Percentiles rank a stretch among this genome's conserved stretches.
These are phyloP conservation scores for Nezara viridula DNA, from an alignment of 2,888 invertebrate species.

Conservation along the genomic window DNA sequence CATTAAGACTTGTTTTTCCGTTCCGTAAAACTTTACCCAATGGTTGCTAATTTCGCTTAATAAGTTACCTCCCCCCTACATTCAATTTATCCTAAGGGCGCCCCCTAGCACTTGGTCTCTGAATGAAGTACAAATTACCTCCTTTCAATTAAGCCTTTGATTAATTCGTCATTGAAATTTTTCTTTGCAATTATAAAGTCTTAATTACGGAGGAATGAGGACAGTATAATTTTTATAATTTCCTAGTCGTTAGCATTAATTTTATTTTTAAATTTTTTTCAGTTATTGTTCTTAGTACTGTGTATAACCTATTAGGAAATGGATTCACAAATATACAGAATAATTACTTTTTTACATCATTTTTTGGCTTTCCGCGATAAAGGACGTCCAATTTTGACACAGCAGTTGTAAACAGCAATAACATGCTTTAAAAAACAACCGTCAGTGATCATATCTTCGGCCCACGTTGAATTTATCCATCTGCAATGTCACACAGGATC, in stretches of 20 bases:
- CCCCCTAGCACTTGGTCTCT: neutral
- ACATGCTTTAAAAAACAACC: no score
- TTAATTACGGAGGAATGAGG: neutral
- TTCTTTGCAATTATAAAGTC: constrained; percentile 25
- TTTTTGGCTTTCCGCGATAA: no score
- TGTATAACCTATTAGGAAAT: no score
- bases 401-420: no score
- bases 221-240: constrained; percentile 17
- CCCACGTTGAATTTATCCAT: no score
- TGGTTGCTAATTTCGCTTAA: neutral
- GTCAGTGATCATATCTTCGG: no score
- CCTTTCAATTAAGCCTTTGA: constrained; percentile 46
- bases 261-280: neutral
- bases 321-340: no score
- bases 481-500: no score
- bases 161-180: constrained; percentile 26
- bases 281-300: neutral
- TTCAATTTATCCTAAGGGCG: neutral
- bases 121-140: constrained; percentile 39
- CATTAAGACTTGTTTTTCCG: neutral
- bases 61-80: neutral
- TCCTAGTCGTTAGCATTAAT: neutral
- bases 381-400: no score
- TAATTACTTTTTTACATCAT: no score
- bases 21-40: neutral